These are phyloP conservation scores for Heterocephalus glaber DNA, from an alignment of 2,113 vertebrate genomes.

Conservation along the genomic window DNA sequence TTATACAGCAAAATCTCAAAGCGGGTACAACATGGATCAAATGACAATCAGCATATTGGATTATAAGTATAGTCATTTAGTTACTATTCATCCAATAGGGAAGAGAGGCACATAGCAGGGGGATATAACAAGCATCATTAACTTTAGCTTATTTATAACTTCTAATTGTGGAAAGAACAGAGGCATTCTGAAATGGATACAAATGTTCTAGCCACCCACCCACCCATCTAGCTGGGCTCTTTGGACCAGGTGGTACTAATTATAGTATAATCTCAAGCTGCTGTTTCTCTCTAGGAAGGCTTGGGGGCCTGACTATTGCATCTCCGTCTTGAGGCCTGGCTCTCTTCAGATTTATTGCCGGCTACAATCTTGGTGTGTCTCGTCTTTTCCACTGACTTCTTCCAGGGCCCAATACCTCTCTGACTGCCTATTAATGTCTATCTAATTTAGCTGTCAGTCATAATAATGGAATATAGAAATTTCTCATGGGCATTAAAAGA, in stretches of 20 bases:
- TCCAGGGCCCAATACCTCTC: not conserved
- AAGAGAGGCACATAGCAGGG: no score
- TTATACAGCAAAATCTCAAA: not conserved
- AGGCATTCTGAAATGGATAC: no score
- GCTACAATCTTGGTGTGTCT: not conserved
- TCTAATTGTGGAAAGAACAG: no score
- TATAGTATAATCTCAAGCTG: not conserved
- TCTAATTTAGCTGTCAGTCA: not conserved
- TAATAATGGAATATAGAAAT: not conserved
- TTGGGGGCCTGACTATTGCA: not conserved
- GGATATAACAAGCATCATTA: no score
- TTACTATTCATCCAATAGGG: no score
- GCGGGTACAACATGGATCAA: no score
- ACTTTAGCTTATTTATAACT: no score
- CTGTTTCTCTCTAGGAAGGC: not conserved
- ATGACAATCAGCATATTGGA: no score
- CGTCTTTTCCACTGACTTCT: not conserved
- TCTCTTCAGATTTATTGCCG: not conserved
- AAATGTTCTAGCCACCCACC: no score
- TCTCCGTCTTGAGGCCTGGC: not conserved
- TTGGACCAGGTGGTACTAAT: no score
- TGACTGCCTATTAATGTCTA: not conserved
- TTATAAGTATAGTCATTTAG: no score
- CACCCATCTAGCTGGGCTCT: no score
- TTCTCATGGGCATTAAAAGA: not conserved